Evolutionary conservation across 2,797 vertebrate genomes (phyloP), one percentile per base, ranked within the genome.

Genomic region (Galagoides demidoff): DNA sequence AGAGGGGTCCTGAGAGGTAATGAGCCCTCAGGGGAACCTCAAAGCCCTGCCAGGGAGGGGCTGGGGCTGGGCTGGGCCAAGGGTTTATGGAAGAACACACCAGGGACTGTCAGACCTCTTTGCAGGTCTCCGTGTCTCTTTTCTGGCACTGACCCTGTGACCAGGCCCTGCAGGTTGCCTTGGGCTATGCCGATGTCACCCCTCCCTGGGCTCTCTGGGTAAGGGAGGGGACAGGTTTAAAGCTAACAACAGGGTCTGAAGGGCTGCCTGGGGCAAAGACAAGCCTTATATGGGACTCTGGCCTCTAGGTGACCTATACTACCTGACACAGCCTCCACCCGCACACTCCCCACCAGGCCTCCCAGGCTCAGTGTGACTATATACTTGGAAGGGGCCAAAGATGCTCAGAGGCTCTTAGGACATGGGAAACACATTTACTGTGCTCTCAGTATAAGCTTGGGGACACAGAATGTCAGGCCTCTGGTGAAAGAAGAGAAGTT

Each of bases 291-390:
- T 5, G 0, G 12, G 29, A 20, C n/a, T 57, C 70, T 84, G 85
- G 89, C 93, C 88, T 96, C 34, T 25, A 13, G 64, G 63, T 43
- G 95, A 85, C 90, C 74, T 57, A 10, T 13, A 19, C 29, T 23
- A 23, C 70, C 90, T 74, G 66, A 34, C 14, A 22, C 11, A 83
- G 55, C 43, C 49, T 31, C 34, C 31, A 55, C 20, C 37, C 23
- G 52, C 23, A 3, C 6, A 70, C 20, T 19, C 19, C 14, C 27
- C 7, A 0, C 17, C 20, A 9, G 49, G 73, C 14, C 37, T 23
- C 59, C n/a, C 37, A 37, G 7, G 29, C 43, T 59, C 39, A 12
- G 73, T 11, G 22, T 43, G 27, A n/a, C n/a, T 23, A 10, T 43
- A 68, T 25, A 9, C 7, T 9, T 39, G 22, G 57, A 37, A 81